Base-by-base conservation (phyloP, 2,797 vertebrate genomes). In the Periophthalmus magnuspinnatus region DNA sequence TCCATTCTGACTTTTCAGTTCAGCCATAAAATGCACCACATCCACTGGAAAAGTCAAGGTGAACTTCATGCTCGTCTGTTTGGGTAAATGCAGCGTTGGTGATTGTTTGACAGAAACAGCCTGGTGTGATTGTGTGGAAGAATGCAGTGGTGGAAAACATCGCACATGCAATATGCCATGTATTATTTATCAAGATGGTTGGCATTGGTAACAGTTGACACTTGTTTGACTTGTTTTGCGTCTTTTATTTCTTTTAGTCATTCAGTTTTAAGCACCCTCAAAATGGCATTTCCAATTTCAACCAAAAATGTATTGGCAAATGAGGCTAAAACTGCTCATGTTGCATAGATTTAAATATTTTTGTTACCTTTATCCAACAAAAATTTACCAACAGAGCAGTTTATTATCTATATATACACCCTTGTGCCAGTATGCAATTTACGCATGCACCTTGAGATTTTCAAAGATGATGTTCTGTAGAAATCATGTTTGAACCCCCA, bases 81-180 rank as follows among this genome's bases (percentile, higher is more conserved):
- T 68, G 24, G 5, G 21, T 48, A 16, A 67, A 57, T 17, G 0
- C 5, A 36, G 6, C 2, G 11, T 1, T 52, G 50, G 36, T 19
- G 52, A 11, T 73, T 32, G 68, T 65, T n/a, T n/a, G 10, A 1
- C 24, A 63, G 36, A 22, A 65, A 63, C 14, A 50, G 70, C 58
- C 32, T 28, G 67, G 57, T 65, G 72, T 60, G 68, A 76, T 76
- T 65, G 69, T 62, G 72, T 69, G 71, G 62, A 84, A 78, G 36
- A 61, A 77, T 80, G 75, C 14, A 58, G 52, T 10, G 2, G 52
- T 19, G 16, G 67, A 50, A 9, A 71, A 74, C 33, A 75, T 64
- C 58, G 75, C 58, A 77, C 61, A 79, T 69, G 47, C 17, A 58
- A 2, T 41, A 65, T 71, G 69, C 74, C 58, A 78, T 67, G 63